A percentile compares a stretch with the other conserved stretches of the same genome.
Conservation (phyloP, 2,888 invertebrate species). For the Eupithecia centaureata region DNA sequence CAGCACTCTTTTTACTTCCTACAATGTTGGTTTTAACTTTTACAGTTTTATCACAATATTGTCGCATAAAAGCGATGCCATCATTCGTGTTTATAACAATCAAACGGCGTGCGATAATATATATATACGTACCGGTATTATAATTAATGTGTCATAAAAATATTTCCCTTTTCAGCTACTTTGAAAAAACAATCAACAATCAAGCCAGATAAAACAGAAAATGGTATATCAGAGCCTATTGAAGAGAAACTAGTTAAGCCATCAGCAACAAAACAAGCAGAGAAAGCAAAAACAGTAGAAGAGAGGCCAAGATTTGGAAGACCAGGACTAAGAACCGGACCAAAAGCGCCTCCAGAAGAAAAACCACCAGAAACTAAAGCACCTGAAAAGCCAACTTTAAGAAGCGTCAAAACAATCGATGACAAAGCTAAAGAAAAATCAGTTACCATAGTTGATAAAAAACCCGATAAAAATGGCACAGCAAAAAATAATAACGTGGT, state of each 20-base stretch:
- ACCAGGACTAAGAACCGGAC: conserved; percentile 57
- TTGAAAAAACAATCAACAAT: conserved; percentile 78
- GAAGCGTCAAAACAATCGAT: conserved; percentile 74
- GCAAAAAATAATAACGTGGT: conserved; percentile 53
- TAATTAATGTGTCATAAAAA: neutral
- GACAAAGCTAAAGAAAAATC: conserved; percentile 76
- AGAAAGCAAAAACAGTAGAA: conserved; percentile 64
- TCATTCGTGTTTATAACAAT: neutral
- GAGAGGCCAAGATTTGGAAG: conserved; percentile 72
- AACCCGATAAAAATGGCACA: conserved; percentile 63
- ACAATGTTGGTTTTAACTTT: neutral
- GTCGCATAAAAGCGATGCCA: conserved; percentile 6
- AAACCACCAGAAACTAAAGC: conserved; percentile 57
- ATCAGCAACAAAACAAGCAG: conserved; percentile 70
- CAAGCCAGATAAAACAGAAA: conserved; percentile 69
- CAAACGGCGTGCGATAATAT: neutral
- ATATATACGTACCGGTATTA: neutral
- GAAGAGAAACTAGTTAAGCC: conserved; percentile 77
- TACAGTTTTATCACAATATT: conserved; percentile 1
- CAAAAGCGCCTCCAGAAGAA: conserved; percentile 49
- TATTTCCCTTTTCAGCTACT: conserved; percentile 63
- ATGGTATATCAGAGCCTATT: conserved; percentile 64
- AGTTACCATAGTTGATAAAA: conserved; percentile 74
- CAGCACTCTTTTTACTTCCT: conserved; percentile 24
- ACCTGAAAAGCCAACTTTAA: conserved; percentile 66